A percentile compares a stretch with the other conserved stretches of the same genome.
These are phyloP conservation scores for Syncerus caffer DNA, from an alignment of 2,797 vertebrate species.

Conservation along the genomic window DNA sequence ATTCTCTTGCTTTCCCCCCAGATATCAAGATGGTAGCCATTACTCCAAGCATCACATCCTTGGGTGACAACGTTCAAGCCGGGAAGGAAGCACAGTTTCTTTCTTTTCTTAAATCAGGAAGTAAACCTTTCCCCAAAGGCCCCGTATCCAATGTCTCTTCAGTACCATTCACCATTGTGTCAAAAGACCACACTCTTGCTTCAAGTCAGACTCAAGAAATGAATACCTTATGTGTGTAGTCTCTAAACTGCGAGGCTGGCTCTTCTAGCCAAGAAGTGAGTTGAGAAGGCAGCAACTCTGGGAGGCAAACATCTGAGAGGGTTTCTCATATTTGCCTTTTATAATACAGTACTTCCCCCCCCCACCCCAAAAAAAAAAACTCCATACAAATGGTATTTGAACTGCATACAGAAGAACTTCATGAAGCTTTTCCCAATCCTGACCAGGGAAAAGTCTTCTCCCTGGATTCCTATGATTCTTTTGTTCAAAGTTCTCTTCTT, in stretches of 20 bases:
- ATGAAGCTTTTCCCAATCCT: not conserved
- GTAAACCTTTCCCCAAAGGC: not conserved
- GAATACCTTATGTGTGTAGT: not conserved
- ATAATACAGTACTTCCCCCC: not conserved
- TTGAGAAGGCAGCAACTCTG: not conserved
- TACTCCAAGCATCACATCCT: not conserved
- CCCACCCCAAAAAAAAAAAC: not conserved
- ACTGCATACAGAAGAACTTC: not conserved
- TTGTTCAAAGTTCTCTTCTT: not conserved
- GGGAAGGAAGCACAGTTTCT: not conserved
- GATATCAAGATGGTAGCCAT: not conserved
- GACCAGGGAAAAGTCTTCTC: not conserved
- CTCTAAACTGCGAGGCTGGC: not conserved
- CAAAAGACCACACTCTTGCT: not conserved
- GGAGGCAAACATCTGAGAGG: not conserved
- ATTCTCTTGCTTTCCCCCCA: not conserved
- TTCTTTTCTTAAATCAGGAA: not conserved
- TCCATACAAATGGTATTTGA: not conserved
- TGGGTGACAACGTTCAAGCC: not conserved
- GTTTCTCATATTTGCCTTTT: not conserved
- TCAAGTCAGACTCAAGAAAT: not conserved
- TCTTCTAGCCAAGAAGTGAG: not conserved
- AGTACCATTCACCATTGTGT: not conserved
- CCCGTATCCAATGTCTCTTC: not conserved
- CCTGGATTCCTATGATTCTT: not conserved